Percentiles rank a stretch among this genome's conserved stretches.
These are phyloP conservation scores for Drosophila picticornis DNA, from an alignment of 2,888 invertebrate species.

Conservation along the genomic window DNA sequence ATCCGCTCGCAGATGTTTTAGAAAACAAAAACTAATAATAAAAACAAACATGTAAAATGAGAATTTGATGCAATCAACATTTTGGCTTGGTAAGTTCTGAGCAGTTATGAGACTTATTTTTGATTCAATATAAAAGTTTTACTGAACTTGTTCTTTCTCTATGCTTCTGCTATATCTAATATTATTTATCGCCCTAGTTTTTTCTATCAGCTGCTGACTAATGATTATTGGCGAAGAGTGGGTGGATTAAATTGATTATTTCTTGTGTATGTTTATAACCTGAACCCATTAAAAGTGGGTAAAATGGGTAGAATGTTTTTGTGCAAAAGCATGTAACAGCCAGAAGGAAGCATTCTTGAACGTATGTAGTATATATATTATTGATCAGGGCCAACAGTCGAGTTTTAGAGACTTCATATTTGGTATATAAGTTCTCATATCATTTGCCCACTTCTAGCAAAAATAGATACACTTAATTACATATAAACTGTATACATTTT, in stretches of 20 bases:
- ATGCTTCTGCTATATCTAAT: not conserved
- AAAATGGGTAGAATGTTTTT: not conserved
- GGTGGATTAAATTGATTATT: not conserved
- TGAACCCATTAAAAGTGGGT: not conserved
- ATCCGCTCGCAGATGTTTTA: not conserved
- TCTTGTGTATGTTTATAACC: not conserved
- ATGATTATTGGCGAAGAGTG: not conserved
- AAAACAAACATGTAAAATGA: not conserved
- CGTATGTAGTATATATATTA: not conserved
- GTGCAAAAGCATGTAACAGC: not conserved
- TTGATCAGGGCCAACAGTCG: not conserved
- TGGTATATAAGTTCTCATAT: not conserved
- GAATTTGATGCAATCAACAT: not conserved
- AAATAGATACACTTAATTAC: no score
- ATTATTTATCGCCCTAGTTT: not conserved
- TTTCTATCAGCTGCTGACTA: not conserved
- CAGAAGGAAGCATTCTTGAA: not conserved
- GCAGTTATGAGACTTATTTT: not conserved
- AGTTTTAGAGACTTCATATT: not conserved
- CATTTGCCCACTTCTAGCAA: not conserved
- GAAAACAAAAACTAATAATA: not conserved
- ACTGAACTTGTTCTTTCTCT: not conserved
- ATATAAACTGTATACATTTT: not conserved
- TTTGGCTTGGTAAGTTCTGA: not conserved
- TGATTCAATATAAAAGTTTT: not conserved